These are phyloP conservation scores for Trichechus manatus DNA, from an alignment of 2,113 vertebrate genomes.

Conservation along the genomic window DNA sequence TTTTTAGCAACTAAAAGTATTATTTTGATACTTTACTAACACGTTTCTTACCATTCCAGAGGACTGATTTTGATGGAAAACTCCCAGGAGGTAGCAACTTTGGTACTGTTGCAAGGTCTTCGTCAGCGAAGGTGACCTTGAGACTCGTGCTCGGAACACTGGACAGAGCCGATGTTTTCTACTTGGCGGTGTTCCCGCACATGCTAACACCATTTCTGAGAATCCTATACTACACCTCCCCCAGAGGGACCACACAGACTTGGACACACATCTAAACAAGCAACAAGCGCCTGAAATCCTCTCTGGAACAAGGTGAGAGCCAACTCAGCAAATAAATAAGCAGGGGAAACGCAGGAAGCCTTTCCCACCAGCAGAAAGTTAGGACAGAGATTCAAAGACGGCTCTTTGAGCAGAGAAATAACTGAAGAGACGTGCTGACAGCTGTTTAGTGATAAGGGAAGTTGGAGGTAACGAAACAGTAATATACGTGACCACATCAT, in stretches of 20 bases:
- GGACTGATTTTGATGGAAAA: conserved; percentile 7
- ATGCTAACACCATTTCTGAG: not conserved
- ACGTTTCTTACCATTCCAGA: not conserved
- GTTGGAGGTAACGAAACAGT: not conserved
- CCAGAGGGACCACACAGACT: not conserved
- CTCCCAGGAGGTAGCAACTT: not conserved
- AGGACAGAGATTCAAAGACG: not conserved
- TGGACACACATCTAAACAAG: not conserved
- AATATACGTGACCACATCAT: not conserved
- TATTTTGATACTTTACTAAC: not conserved
- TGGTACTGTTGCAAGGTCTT: conserved; percentile 21
- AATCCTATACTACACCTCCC: not conserved
- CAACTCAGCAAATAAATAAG: not conserved
- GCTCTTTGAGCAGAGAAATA: not conserved
- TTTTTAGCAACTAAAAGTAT: not conserved
- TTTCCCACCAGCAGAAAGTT: not conserved
- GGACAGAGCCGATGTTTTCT: not conserved
- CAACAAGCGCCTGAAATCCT: not conserved
- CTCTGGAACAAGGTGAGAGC: not conserved
- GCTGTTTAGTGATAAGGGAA: not conserved
- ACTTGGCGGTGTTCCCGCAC: not conserved
- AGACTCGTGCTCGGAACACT: not conserved
- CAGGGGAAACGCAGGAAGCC: not conserved
- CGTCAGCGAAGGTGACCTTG: not conserved
- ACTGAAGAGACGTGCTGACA: not conserved